Evolutionary conservation across 2,113 vertebrate genomes (phyloP), one percentile per base, ranked within the genome.

Genomic region (Chrysochloris asiatica): DNA sequence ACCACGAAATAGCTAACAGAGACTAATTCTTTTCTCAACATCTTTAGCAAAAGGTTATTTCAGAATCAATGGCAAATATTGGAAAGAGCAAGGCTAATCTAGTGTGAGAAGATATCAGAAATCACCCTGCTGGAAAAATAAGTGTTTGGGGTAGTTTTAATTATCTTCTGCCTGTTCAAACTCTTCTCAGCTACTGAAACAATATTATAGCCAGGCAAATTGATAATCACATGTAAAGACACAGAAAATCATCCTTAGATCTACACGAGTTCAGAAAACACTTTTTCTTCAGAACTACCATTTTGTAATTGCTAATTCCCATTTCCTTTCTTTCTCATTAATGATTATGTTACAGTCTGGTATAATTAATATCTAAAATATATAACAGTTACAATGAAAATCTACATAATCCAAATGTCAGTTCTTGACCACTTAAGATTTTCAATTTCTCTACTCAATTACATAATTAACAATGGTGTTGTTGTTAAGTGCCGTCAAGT

Each of bases 291-390:
- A 56, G 2, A 73, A 79, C 26, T 38, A 77, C 43, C 63, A 54
- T 59, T 79, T 86, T 21, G 38, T 5, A 69, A 79, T 28, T 48
- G 48, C 59, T 89, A n/a, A 14, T 61, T 83, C 26, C 36, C 6
- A 69, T n/a, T n/a, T 76, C 0, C 17, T 76, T 84, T 69, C 21
- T 81, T 41, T 52, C 73, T 50, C 22, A 2, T 63, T 63, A 63
- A 81, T 76, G 22, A 76, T 75, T 56, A 71, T 9, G 9, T 63
- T 33, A 6, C 38, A 43, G 38, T 80, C 89, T 81, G 24, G 45
- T 76, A 80, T 45, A 79, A 56, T 83, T 91, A 83, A 21, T 63
- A 52, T 67, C 88, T 3, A 91, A 92, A 83, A 88, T 83, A 83
- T 4, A 83, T 6, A 36, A 48, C 14, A 76, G 6, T 26, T 72